These are phyloP conservation scores for Lucilia sericata DNA, from an alignment of 1,140 invertebrate species.

Conservation along the genomic window DNA sequence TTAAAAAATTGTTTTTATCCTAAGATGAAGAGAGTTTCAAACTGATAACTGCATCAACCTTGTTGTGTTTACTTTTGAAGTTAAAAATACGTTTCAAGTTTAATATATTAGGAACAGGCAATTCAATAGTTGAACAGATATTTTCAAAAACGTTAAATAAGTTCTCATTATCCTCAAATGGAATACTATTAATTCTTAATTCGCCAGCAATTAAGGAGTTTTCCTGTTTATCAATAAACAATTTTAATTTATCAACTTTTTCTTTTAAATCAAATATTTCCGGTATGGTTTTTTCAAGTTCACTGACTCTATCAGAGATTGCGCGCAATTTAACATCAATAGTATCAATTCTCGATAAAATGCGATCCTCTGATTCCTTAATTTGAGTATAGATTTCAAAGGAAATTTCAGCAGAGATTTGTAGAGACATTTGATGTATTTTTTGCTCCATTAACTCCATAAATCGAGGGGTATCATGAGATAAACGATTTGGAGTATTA, in stretches of 20 bases:
- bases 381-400: too few species aligned
- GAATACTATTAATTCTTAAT: not conserved
- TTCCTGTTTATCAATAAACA: not conserved
- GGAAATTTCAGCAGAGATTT: too few species aligned
- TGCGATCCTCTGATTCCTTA: too few species aligned
- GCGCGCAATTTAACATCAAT: not conserved
- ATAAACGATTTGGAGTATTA: too few species aligned
- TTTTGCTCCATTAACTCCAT: too few species aligned
- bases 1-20: not conserved
- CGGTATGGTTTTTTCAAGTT: not conserved
- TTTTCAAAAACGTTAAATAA: not conserved
- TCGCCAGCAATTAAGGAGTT: not conserved
- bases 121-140: not conserved
- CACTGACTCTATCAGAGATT: not conserved
- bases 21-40: not conserved
- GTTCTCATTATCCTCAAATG: not conserved
- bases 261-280: too few species aligned
- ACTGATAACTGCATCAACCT: not conserved
- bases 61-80: not conserved
- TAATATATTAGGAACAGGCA: not conserved
- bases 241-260: not conserved
- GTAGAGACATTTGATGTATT: too few species aligned
- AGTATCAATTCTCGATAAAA: not conserved
- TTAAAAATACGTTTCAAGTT: not conserved
- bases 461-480: too few species aligned